Base-by-base conservation (phyloP, 1,140 invertebrate genomes). In the Caligus rogercresseyi region DNA sequence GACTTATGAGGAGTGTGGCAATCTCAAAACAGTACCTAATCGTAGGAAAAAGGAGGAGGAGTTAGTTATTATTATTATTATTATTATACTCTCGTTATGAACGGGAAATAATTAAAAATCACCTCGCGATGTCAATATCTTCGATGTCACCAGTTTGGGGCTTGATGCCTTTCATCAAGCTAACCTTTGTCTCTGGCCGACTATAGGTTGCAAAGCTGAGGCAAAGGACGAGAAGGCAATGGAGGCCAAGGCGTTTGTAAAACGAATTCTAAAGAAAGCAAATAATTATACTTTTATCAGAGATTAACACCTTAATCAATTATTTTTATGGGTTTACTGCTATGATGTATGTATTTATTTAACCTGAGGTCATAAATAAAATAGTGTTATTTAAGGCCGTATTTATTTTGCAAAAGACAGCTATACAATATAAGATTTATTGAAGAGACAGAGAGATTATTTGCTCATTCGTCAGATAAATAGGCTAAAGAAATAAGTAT, bases 231-330 rank as follows among this genome's bases (percentile, higher is more conserved):
- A 98, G 92, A 24, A 80, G 58, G 21, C 90, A 80, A 66, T 85
- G 78, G 66, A 93, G 86, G 18, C 86, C 77, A 18, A 98, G 78
- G 25, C 91, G 80, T 74, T 93, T 89, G 54, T 95, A 75, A 72
- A 98, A 95, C 75, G 94, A 89, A 67, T 81, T 82, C 85, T 89
- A 74, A 54, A 72, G 70, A 57, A 65, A 53, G 65, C 66, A 64
- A 58, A 58, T 51, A 51, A 57, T 14, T 25, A 53, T 43, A 19
- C 54, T 64, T 16, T 52, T 13, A 31, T 15, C 51, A 31, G 18
- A 65, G n/a, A n/a, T n/a, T n/a, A n/a, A n/a, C n/a, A n/a, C n/a
- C n/a, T n/a, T n/a, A n/a, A n/a, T n/a, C n/a, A n/a, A n/a, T n/a
- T n/a, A n/a, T n/a, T n/a, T n/a, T n/a, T n/a, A n/a, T n/a, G n/a